A percentile compares a stretch with the other conserved stretches of the same genome.
phyloP scores from a whole-genome alignment of 2,113 vertebrate species.

The Choloepus hoffmanni region DNA sequence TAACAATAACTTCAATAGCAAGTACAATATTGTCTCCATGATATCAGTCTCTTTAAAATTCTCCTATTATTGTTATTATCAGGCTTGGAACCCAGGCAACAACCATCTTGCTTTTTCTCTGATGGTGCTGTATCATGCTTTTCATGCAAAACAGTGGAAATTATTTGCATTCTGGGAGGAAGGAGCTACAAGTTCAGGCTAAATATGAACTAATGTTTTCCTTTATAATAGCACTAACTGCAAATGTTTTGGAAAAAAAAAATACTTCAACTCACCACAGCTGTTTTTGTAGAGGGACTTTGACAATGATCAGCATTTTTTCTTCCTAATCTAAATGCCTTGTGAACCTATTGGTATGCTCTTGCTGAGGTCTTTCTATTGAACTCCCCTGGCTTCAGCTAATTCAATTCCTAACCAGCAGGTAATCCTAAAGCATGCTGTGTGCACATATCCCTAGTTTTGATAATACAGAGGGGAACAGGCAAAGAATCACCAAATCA shows the following conservation, averaged over 20 bases:
- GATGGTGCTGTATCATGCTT: not conserved
- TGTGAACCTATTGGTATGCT: slow-evolving; percentile 29
- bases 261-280: not conserved
- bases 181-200: not conserved
- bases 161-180: not conserved
- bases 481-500: slow-evolving; percentile 23
- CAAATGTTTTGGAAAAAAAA: not conserved
- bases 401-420: slow-evolving; percentile 68
- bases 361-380: slow-evolving; percentile 43
- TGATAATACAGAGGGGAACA: slow-evolving; percentile 40
- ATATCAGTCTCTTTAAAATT: not conserved
- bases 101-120: not conserved
- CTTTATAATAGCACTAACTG: slow-evolving; percentile 6
- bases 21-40: not conserved
- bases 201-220: not conserved
- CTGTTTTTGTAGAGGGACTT: not conserved
- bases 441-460: slow-evolving; percentile 36
- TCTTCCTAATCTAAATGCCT: slow-evolving; percentile 41
- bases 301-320: slow-evolving; percentile 11
- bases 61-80: not conserved
- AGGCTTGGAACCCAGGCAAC: not conserved
- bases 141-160: not conserved
- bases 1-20: not conserved
- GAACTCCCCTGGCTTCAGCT: slow-evolving; percentile 63
- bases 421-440: slow-evolving; percentile 59